These are phyloP conservation scores for Sitodiplosis mosellana DNA, from an alignment of 1,140 invertebrate species.

Conservation along the genomic window DNA sequence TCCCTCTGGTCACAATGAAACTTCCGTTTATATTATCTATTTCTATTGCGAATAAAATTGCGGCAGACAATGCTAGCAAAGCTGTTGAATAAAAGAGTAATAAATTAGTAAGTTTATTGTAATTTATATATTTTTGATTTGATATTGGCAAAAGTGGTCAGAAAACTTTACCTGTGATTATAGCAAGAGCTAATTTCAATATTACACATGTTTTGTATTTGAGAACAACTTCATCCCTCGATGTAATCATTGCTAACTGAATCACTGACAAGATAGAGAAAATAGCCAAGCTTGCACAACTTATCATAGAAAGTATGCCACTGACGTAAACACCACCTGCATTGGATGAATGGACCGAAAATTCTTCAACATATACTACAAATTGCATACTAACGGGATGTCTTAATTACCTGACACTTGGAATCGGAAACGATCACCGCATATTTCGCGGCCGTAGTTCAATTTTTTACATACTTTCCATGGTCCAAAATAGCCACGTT, in stretches of 20 bases:
- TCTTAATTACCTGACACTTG: conserved; percentile 55
- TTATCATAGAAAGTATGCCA: conserved; percentile 50
- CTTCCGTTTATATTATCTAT: conserved; percentile 53
- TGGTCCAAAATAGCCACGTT: conserved; percentile 67
- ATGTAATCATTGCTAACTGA: conserved; percentile 67
- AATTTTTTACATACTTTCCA: conserved; percentile 68
- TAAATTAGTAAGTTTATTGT: not conserved
- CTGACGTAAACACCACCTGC: conserved; percentile 59
- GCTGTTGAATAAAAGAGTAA: conserved; percentile 34
- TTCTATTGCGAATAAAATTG: conserved; percentile 61
- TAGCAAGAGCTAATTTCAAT: conserved; percentile 51
- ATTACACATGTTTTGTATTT: conserved; percentile 55
- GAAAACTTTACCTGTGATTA: conserved; percentile 49
- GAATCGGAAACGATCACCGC: conserved; percentile 60
- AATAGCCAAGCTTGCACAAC: conserved; percentile 46
- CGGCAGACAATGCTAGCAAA: conserved; percentile 53
- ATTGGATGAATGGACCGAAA: too few relatives aligned
- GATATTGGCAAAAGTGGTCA: not conserved
- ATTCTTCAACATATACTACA: too few relatives aligned
- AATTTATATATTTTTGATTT: too few relatives aligned
- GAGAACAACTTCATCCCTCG: conserved; percentile 56
- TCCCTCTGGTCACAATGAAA: conserved; percentile 51
- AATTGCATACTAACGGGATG: conserved; percentile 6
- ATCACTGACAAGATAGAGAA: conserved; percentile 59
- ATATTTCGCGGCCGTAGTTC: conserved; percentile 60